Evolutionary conservation across 2,888 invertebrate genomes (phyloP), one percentile per base, ranked within the genome.

Genomic region (Phlogophora meticulosa): DNA sequence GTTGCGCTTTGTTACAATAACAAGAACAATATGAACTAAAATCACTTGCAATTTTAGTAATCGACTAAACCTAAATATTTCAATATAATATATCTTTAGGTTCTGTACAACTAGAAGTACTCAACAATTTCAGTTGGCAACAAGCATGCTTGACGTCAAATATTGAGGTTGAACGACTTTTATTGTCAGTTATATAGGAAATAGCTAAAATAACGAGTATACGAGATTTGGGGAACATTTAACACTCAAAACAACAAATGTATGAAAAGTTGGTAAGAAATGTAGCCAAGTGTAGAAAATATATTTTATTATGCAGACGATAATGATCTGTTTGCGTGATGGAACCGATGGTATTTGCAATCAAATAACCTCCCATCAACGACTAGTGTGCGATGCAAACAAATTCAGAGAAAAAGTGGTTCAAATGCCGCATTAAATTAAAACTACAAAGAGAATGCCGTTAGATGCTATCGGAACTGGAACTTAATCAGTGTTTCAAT

Each of bases 1-100:
- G 88, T 78, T 87, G 76, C 75, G 79, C 80, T 85, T 88, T 88
- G 86, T 88, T 81, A 73, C 70, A 74, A 73, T 74, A 72, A 82
- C 72, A 76, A 36, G 61, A 52, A 45, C 45, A 61, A 45, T 57
- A 42, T 75, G 72, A 76, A 68, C 71, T 71, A 46, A 72, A 80
- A 76, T 81, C 20, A 62, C 61, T 76, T 22, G 63, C 45, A 61
- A 28, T 72, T 68, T 67, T n/a, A 55, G 20, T 65, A 72, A 73
- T 64, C 28, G 46, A 32, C 32, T 57, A 32, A 49, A 62, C 46
- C 34, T 64, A 24, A 56, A 17, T 56, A 42, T 48, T 70, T 46
- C 9, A 48, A 40, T 56, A 15, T 5, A 46, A 48, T 45, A 52
- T 48, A 49, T 58, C 68, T 56, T 36, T 20, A 68, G 43, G 56